Evolutionary conservation across 2,113 vertebrate species (phyloP), one percentile per base, ranked within the genome.

Genomic region (Copsychus sechellarum): DNA sequence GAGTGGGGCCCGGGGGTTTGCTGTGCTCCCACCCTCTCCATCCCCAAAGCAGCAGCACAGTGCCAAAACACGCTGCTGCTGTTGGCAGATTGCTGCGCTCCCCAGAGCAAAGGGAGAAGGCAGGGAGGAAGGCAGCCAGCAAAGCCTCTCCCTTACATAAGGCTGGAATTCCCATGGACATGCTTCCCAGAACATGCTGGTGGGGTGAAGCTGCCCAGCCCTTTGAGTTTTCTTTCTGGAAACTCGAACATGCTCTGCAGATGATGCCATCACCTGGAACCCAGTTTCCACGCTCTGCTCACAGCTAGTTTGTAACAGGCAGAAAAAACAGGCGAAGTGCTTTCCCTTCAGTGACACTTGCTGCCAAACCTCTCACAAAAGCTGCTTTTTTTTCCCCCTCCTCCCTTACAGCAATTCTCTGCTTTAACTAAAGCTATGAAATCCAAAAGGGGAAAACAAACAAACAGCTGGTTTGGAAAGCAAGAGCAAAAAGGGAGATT

Each of bases 381-480:
- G 79, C 91, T 2, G 33, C 14, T 48, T 4, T 38, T 34, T 6
- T 26, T 48, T 26, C 48, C 3, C 33, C 5, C 13, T 21, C 23
- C 15, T 23, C 13, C 5, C 14, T 74, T 73, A 36, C 34, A 81
- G 78, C 87, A 85, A 71, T 86, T 81, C 56, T 18, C 45, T 81
- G 71, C 50, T 80, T 90, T 79, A 85, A 42, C 85, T 80, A 58
- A 82, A 82, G 81, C 40, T 1, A 50, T 34, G 16, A 81, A 90
- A 94, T 91, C 84, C 92, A 78, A 94, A 92, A 95, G 38, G 43
- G 81, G 29, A 87, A 96, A 71, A 84, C 66, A 95, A 96, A 95
- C 65, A 93, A 93, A 94, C 88, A 94, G 76, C 92, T 96, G 94
- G 73, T 90, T 96, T 94, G 88, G 88, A 96, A 90, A 80, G 79